Base-by-base conservation (phyloP, 2,113 vertebrate genomes). In the Sinocyclocheilus maitianheensis region DNA sequence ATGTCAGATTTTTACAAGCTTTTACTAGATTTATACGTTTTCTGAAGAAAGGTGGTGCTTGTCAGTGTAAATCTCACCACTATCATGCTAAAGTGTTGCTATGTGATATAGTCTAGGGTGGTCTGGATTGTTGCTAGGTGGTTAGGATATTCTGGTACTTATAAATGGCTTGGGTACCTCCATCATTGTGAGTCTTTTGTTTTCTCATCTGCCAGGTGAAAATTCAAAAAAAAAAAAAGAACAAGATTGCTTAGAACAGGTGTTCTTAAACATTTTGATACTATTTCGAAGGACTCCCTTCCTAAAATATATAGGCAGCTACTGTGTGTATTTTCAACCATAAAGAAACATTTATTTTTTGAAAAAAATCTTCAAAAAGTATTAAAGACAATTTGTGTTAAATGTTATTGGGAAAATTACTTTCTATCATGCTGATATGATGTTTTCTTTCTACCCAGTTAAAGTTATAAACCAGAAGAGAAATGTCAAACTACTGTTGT, bases 1-100 rank as follows among this genome's bases (percentile, higher is more conserved):
- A 37, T 53, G 24, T 82, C 63, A 82, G 80, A 30, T n/a, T 55
- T 69, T 51, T 46, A 34, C 37, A 63, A 43, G 37, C 58, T 65
- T 81, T 81, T 18, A 63, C 2, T 53, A 77, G 24, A 77, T 77
- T 55, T 55, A 55, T 77, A 24, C 0, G 14, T 77, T 34, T 77
- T 77, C n/a, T 53, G 75, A 30, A 77, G 75, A 26, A 77, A 77
- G 14, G 12, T 1, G 0, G 24, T 26, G 14, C 69, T 1, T n/a
- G 22, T 72, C 37, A 5, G 14, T 72, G 43, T 76, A 5, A 76
- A 48, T 24, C 72, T 46, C 62, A 26, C 65, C 65, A 34, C 55
- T 34, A 34, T 34, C 30, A 34, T 34, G 30, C 30, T 34, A 34
- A 71, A 12, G 69, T 34, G 26, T 18, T 34, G 30, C 30, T 34